A percentile compares a stretch with the other conserved stretches of the same genome.
phyloP scores from a whole-genome alignment of 2,888 invertebrate species.

The Eupithecia vulgata region DNA sequence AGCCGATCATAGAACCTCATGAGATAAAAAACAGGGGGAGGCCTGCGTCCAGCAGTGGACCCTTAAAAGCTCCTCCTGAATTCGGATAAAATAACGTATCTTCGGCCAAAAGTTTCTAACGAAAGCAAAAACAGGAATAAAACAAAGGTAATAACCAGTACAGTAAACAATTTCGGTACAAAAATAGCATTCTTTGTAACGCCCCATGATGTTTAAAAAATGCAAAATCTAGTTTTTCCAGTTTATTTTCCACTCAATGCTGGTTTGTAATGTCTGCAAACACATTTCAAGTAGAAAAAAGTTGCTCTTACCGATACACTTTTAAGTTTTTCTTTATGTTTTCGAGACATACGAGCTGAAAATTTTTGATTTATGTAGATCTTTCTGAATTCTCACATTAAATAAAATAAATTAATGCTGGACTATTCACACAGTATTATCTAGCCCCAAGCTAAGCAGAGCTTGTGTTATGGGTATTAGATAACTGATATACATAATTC shows the following conservation, averaged over 20 bases:
- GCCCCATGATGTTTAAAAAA: not conserved
- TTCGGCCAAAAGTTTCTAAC: not conserved
- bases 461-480: too few relatives aligned
- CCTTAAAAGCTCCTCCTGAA: too few relatives aligned
- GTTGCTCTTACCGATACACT: not conserved
- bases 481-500: too few relatives aligned
- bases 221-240: not conserved
- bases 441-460: too few relatives aligned
- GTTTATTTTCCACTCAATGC: not conserved
- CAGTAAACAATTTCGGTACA: not conserved
- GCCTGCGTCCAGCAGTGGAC: too few relatives aligned
- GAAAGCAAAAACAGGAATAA: not conserved
- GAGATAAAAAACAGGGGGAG: too few relatives aligned
- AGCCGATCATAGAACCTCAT: too few relatives aligned
- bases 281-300: slow-evolving; percentile 11
- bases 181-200: not conserved
- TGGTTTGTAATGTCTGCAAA: not conserved
- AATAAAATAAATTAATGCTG: too few relatives aligned
- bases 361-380: not conserved
- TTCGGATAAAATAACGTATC: too few relatives aligned
- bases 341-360: not conserved
- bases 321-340: not conserved
- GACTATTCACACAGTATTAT: too few relatives aligned
- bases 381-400: not conserved
- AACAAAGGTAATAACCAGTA: not conserved